A percentile compares a stretch with the other conserved stretches of the same genome.
These are phyloP conservation scores for Brachionus calyciflorus DNA, from an alignment of 1,140 invertebrate species.

Conservation along the genomic window DNA sequence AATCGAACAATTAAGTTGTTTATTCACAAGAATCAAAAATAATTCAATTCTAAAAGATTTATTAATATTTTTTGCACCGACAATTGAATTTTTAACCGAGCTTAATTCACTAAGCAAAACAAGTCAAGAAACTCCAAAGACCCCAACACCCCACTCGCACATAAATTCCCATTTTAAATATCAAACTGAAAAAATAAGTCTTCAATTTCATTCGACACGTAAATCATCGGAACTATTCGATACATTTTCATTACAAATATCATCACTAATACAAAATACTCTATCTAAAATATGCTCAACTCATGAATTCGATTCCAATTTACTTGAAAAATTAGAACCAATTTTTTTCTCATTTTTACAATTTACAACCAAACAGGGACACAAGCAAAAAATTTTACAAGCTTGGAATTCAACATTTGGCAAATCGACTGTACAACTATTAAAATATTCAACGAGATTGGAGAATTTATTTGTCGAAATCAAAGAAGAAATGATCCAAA, in stretches of 20 bases:
- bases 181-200: background rate
- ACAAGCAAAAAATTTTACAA: conserved; percentile 34
- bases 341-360: conserved; percentile 25
- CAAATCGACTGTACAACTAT: background rate
- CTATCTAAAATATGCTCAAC: background rate
- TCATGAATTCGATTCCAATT: conserved; percentile 12
- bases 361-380: background rate
- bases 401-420: conserved; percentile 40
- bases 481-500: conserved; percentile 33
- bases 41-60: background rate
- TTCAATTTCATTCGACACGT: background rate
- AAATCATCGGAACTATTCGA: conserved; percentile 11
- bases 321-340: conserved; percentile 31
- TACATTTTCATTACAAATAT: conserved; percentile 6
- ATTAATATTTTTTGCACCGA: background rate
- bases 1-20: conserved; percentile 12
- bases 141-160: background rate
- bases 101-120: conserved; percentile 2
- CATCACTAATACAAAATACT: background rate
- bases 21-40: conserved; percentile 4
- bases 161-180: conserved; percentile 12
- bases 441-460: conserved; percentile 9
- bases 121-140: background rate
- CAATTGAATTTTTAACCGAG: background rate
- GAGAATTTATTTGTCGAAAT: conserved; percentile 36